A percentile compares a stretch with the other conserved stretches of the same genome.
These are phyloP conservation scores for Anthophora plumipes DNA, from an alignment of 2,888 invertebrate species.

Conservation along the genomic window DNA sequence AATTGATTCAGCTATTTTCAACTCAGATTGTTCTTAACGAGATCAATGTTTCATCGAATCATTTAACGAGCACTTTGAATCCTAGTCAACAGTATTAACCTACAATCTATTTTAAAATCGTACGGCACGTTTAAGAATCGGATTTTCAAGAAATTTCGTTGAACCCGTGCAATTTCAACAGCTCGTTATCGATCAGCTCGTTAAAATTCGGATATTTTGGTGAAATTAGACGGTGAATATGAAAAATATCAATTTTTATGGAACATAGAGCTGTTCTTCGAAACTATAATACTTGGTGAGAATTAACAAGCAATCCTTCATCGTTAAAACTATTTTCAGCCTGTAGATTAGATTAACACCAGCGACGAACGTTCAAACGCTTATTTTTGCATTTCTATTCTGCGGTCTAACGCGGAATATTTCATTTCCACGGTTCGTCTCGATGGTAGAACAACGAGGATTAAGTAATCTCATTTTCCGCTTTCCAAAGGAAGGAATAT, in stretches of 20 bases:
- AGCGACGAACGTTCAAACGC: constrained; percentile 16
- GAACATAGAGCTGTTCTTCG: not conserved
- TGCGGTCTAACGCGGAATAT: constrained; percentile 56
- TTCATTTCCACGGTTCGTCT: constrained; percentile 75
- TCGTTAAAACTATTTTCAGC: constrained; percentile 42
- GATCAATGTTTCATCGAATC: too few species aligned
- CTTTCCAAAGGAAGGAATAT: constrained; percentile 60
- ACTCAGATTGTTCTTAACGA: too few species aligned
- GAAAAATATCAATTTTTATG: not conserved
- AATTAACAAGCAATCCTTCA: constrained; percentile 28
- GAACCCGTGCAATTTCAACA: constrained; percentile 3
- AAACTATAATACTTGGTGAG: not conserved
- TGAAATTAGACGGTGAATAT: not conserved
- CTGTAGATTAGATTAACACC: constrained; percentile 51
- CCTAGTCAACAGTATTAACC: too few species aligned
- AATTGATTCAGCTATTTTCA: too few species aligned
- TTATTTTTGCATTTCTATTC: not conserved
- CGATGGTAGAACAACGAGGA: constrained; percentile 75
- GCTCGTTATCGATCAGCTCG: constrained; percentile 11
- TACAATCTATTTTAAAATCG: too few species aligned
- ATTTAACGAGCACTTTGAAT: too few species aligned
- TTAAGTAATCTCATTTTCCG: constrained; percentile 75
- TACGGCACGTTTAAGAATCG: not conserved
- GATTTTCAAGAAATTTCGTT: not conserved
- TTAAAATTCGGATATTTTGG: constrained; percentile 2